Conservation (phyloP, 2,797 vertebrate species). For the Darevskia mixta region DNA sequence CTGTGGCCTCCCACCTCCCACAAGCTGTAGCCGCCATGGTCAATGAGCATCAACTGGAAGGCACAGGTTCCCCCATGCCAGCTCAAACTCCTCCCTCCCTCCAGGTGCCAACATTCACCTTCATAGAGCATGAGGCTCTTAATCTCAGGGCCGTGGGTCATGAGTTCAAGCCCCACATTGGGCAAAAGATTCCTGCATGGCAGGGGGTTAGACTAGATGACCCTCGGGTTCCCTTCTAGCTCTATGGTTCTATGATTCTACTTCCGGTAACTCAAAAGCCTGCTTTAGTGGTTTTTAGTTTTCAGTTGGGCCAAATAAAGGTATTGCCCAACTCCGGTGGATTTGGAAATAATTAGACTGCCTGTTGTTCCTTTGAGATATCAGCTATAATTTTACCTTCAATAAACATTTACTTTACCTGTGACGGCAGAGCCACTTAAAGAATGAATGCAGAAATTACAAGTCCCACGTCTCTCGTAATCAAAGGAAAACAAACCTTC, state of each 20-base stretch:
- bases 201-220: too few species aligned
- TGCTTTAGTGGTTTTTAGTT: background rate
- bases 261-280: background rate
- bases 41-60: background rate
- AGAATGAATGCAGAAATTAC: background rate
- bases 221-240: too few species aligned
- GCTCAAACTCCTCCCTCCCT: background rate
- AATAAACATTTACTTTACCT: conserved; percentile 17
- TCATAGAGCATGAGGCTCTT: too few species aligned
- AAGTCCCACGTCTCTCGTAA: background rate
- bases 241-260: background rate
- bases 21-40: background rate
- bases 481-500: conserved; percentile 4
- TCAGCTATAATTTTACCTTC: background rate
- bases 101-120: background rate
- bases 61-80: too few species aligned
- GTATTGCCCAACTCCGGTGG: background rate
- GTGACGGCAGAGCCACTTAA: background rate
- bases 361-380: background rate
- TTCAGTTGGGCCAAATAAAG: background rate
- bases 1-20: too few species aligned
- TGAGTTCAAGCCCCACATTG: too few species aligned
- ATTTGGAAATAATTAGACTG: background rate
- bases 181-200: too few species aligned
- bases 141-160: too few species aligned